Conservation (phyloP, 2,113 vertebrate genomes). For the Vicugna pacos region DNA sequence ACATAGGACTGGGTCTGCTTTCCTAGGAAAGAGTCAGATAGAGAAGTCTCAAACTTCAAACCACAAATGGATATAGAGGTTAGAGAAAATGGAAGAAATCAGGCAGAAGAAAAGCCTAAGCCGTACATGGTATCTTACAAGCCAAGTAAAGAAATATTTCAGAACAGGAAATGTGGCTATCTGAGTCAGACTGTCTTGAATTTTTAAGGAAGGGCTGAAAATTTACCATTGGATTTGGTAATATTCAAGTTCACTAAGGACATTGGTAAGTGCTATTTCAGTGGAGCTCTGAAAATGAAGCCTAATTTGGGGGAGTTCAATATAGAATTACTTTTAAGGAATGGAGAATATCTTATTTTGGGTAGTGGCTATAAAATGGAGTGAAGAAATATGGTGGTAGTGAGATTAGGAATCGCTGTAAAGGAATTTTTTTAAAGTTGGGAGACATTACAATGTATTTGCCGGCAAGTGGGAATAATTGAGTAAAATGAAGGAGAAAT, state of each 20-base stretch:
- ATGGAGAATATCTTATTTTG: not conserved
- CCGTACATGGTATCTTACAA: not conserved
- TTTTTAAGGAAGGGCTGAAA: not conserved
- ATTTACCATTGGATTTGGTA: not conserved
- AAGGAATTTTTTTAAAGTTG: not conserved
- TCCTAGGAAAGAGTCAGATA: not conserved
- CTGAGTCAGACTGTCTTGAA: not conserved
- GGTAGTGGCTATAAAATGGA: not conserved
- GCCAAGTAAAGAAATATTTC: not conserved
- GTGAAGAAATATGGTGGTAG: not conserved
- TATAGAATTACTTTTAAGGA: not conserved
- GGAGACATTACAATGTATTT: not conserved
- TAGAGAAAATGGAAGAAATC: constrained; percentile 1
- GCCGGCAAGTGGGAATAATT: not conserved
- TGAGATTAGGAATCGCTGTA: not conserved
- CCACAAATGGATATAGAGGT: not conserved
- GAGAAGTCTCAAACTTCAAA: not conserved
- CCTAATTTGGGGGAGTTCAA: not conserved
- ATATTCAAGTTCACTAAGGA: not conserved
- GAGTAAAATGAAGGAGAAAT: not conserved
- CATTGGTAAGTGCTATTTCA: not conserved
- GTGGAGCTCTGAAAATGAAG: not conserved
- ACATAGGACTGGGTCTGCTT: not conserved
- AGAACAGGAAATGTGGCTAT: not conserved
- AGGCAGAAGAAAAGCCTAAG: not conserved